These are phyloP conservation scores for Spea multiplicata DNA, from an alignment of 2,113 vertebrate genomes.

Conservation along the genomic window DNA sequence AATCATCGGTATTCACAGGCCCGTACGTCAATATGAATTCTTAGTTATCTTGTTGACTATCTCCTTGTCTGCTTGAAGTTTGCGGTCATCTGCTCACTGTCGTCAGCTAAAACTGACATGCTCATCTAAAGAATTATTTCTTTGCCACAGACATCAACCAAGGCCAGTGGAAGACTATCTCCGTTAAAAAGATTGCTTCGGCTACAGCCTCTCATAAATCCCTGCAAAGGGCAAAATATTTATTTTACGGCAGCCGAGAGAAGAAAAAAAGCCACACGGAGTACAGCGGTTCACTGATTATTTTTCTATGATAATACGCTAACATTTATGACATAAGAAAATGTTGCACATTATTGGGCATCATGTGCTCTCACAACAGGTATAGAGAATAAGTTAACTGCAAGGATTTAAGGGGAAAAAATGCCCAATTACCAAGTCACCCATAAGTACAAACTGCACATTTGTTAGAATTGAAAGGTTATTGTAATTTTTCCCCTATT, in stretches of 20 bases:
- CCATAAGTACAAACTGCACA: too few relatives aligned
- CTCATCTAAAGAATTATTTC: constrained; percentile 34
- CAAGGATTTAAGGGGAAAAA: too few relatives aligned
- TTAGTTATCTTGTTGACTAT: constrained; percentile 40
- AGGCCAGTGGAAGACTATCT: constrained; percentile 21
- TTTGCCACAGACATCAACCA: constrained; percentile 23
- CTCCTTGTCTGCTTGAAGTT: constrained; percentile 38
- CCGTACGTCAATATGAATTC: constrained; percentile 36
- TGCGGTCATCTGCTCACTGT: constrained; percentile 35
- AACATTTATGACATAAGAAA: too few relatives aligned
- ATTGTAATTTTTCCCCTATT: too few relatives aligned
- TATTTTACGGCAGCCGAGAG: constrained; percentile 18
- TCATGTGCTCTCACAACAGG: too few relatives aligned
- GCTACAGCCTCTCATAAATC: constrained; percentile 22
- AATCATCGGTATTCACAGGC: constrained; percentile 27
- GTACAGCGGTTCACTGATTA: too few relatives aligned
- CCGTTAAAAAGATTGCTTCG: constrained; percentile 25
- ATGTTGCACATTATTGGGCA: too few relatives aligned
- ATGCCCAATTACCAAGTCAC: too few relatives aligned
- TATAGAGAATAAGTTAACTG: too few relatives aligned
- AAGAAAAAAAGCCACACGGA: not conserved
- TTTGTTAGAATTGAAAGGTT: too few relatives aligned
- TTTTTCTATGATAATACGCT: too few relatives aligned
- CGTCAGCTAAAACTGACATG: constrained; percentile 31
- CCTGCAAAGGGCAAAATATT: constrained; percentile 40